These are phyloP conservation scores for Palloptera scutellata DNA, from an alignment of 2,888 invertebrate genomes.

Conservation along the genomic window DNA sequence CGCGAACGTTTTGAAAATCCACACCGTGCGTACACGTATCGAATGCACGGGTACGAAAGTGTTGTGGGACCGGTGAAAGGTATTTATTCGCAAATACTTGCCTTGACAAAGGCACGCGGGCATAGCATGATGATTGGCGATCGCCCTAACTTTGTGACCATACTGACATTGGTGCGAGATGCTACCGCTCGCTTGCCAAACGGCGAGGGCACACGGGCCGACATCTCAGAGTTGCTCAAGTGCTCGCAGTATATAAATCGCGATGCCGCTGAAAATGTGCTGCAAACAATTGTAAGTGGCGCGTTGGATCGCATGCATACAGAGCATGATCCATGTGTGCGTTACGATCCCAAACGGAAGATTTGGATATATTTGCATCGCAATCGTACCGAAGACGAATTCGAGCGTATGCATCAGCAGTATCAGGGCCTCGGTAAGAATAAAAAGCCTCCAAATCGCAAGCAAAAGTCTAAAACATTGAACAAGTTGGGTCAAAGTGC, in stretches of 20 bases:
- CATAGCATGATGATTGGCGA: slow-evolving; percentile 82
- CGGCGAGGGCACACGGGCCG: slow-evolving; percentile 88
- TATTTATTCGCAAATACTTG: slow-evolving; percentile 73
- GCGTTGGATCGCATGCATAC: slow-evolving; percentile 90
- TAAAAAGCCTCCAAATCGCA: slow-evolving; percentile 55
- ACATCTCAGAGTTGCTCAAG: slow-evolving; percentile 87
- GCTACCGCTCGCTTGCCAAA: slow-evolving; percentile 93
- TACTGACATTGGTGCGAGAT: slow-evolving; percentile 90
- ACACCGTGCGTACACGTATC: slow-evolving; percentile 89
- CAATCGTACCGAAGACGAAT: slow-evolving; percentile 69
- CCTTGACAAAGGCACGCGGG: slow-evolving; percentile 75
- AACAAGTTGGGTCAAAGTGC: slow-evolving; percentile 26
- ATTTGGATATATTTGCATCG: slow-evolving; percentile 96
- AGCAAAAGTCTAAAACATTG: slow-evolving; percentile 40
- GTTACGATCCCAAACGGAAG: slow-evolving; percentile 89
- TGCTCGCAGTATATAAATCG: slow-evolving; percentile 74
- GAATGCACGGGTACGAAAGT: slow-evolving; percentile 85
- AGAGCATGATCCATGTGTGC: slow-evolving; percentile 89
- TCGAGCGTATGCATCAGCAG: slow-evolving; percentile 75
- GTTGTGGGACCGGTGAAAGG: slow-evolving; percentile 86
- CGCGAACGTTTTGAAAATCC: slow-evolving; percentile 85
- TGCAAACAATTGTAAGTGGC: slow-evolving; percentile 85
- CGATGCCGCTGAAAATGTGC: slow-evolving; percentile 62
- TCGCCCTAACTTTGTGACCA: slow-evolving; percentile 89
- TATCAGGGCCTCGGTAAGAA: slow-evolving; percentile 71